phyloP scores from a whole-genome alignment of 1,140 invertebrate species.

The Drosophila sp. region DNA sequence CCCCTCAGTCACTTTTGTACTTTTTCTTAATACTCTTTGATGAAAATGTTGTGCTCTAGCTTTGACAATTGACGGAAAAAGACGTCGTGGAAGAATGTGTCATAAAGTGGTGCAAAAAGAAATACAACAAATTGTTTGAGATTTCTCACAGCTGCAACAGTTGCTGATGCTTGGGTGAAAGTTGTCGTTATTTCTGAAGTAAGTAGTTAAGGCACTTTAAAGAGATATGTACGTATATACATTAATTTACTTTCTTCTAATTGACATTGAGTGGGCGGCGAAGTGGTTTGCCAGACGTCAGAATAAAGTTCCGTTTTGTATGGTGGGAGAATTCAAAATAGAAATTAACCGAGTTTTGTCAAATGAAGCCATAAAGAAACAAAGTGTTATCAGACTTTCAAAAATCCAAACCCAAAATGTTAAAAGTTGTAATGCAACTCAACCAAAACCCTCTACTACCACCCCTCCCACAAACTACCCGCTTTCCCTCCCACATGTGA shows the following conservation, averaged over 20 bases:
- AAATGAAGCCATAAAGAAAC: conserved; percentile 17
- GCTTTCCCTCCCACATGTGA: conserved; percentile 46
- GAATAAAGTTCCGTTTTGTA: conserved; percentile 12
- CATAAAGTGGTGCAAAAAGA: conserved; percentile 58
- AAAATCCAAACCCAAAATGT: conserved; percentile 60
- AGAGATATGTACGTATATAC: conserved; percentile 16
- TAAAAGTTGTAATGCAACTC: conserved; percentile 38
- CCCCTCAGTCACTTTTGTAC: conserved; percentile 27
- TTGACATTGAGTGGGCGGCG: conserved; percentile 37
- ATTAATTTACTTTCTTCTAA: conserved; percentile 46
- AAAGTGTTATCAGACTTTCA: conserved; percentile 12
- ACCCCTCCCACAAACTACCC: neutral
- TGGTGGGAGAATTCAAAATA: conserved; percentile 4
- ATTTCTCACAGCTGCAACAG: conserved; percentile 52
- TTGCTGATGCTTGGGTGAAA: conserved; percentile 50
- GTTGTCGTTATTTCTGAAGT: conserved; percentile 34
- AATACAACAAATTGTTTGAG: conserved; percentile 53
- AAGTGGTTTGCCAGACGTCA: conserved; percentile 5
- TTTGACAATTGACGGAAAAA: conserved; percentile 41
- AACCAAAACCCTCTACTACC: neutral
- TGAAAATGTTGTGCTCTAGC: conserved; percentile 5
- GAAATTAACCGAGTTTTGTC: conserved; percentile 4
- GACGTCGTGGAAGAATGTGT: conserved; percentile 43
- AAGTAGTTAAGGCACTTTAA: conserved; percentile 31
- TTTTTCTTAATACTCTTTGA: conserved; percentile 41